A percentile compares a stretch with the other conserved stretches of the same genome.
Evolutionary conservation across 1,140 invertebrate species (phyloP).

Genomic region (Schlechtendalia chinensis): DNA sequence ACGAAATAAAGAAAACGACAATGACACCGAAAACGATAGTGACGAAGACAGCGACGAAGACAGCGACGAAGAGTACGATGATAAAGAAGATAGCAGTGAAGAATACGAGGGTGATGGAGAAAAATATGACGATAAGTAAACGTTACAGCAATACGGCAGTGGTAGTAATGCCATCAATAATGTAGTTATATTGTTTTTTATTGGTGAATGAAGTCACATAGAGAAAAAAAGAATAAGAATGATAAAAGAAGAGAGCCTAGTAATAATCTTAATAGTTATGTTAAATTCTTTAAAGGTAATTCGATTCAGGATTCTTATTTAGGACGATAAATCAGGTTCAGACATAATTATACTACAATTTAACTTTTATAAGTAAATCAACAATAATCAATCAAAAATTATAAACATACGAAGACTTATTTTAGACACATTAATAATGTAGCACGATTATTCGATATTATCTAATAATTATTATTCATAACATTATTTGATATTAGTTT

Average conservation of each 20-base stretch:
- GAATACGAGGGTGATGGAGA: neutral
- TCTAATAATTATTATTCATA: neutral
- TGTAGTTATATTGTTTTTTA: neutral
- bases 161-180: neutral
- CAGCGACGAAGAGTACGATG: neutral
- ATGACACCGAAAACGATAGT: neutral
- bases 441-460: neutral
- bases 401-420: slow-evolving; percentile 12
- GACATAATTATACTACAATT: neutral
- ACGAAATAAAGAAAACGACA: neutral
- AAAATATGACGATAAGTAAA: neutral
- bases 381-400: slow-evolving; percentile 28
- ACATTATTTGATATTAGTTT: neutral
- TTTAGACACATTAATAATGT: neutral
- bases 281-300: neutral
- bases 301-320: neutral
- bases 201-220: neutral
- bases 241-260: neutral
- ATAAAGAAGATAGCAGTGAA: neutral
- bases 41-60: neutral
- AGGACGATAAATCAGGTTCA: neutral
- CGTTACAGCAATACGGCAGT: too few species aligned
- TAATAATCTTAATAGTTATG: neutral
- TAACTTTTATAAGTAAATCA: neutral
- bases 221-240: neutral